Conservation (phyloP, 2,113 vertebrate species). For the Oreochromis tanganicae region DNA sequence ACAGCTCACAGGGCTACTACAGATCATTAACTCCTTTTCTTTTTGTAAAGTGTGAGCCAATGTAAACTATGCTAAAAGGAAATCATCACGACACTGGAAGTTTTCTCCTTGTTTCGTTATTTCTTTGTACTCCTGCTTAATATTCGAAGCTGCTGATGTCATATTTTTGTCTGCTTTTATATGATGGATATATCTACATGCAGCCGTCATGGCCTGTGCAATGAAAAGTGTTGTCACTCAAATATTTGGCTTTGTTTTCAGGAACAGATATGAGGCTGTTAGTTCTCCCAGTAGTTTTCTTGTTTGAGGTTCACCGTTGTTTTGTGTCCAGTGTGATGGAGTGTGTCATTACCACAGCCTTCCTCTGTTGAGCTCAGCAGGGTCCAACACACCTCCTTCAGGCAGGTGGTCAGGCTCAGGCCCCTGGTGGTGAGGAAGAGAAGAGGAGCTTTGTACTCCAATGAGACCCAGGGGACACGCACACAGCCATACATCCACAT, state of each 20-base stretch:
- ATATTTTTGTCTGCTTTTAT: neutral
- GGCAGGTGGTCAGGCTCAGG: neutral
- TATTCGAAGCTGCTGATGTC: neutral
- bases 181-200: neutral
- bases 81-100: neutral
- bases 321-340: constrained; percentile 44
- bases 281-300: neutral
- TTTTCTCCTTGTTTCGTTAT: neutral
- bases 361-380: neutral
- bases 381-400: neutral
- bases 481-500: neutral
- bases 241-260: neutral
- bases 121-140: neutral
- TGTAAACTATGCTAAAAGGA: neutral
- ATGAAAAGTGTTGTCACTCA: neutral
- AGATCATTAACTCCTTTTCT: neutral
- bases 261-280: neutral
- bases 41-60: neutral
- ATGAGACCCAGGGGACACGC: constrained; percentile 33
- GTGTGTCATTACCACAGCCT: constrained; percentile 41
- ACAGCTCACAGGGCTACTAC: neutral
- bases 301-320: neutral
- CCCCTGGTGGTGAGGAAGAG: neutral
- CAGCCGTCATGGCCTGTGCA: neutral
- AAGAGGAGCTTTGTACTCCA: constrained; percentile 2